phyloP scores from a whole-genome alignment of 2,113 vertebrate species.

The Larimichthys crocea region DNA sequence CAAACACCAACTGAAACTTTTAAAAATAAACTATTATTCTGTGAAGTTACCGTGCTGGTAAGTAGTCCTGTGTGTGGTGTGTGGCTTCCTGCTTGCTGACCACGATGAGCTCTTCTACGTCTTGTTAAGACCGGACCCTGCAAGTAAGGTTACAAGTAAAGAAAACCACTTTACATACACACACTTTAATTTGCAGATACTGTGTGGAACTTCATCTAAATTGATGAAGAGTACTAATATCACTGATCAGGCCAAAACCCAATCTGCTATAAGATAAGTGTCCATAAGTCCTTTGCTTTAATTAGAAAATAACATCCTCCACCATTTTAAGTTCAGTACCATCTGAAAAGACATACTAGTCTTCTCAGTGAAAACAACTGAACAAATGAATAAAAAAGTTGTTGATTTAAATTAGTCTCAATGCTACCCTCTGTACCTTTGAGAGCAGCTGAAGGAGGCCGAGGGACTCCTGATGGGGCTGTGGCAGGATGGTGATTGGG shows the following conservation, averaged over 20 bases:
- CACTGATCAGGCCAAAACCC: too few relatives aligned
- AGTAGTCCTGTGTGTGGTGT: neutral
- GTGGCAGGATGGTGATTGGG: constrained; percentile 71
- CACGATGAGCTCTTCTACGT: constrained; percentile 34
- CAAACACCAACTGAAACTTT: neutral
- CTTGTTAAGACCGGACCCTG: constrained; percentile 48
- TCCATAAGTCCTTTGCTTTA: too few relatives aligned
- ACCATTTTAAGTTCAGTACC: neutral
- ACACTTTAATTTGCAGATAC: neutral
- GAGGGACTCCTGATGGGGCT: constrained; percentile 76
- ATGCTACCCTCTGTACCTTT: constrained; percentile 53
- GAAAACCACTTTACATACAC: neutral
- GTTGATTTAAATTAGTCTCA: neutral
- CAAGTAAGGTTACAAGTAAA: neutral
- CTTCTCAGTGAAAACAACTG: too few relatives aligned
- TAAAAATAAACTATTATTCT: neutral
- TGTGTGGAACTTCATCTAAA: too few relatives aligned
- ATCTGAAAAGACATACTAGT: neutral
- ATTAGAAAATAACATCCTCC: too few relatives aligned
- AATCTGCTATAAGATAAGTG: too few relatives aligned
- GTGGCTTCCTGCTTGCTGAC: neutral
- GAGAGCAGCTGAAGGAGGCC: constrained; percentile 82
- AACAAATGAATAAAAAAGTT: too few relatives aligned
- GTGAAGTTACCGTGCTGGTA: constrained; percentile 46
- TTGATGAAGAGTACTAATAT: too few relatives aligned